Percentiles rank a stretch among this genome's conserved stretches.
These are phyloP conservation scores for Busseola fusca DNA, from an alignment of 2,888 invertebrate genomes.

Conservation along the genomic window DNA sequence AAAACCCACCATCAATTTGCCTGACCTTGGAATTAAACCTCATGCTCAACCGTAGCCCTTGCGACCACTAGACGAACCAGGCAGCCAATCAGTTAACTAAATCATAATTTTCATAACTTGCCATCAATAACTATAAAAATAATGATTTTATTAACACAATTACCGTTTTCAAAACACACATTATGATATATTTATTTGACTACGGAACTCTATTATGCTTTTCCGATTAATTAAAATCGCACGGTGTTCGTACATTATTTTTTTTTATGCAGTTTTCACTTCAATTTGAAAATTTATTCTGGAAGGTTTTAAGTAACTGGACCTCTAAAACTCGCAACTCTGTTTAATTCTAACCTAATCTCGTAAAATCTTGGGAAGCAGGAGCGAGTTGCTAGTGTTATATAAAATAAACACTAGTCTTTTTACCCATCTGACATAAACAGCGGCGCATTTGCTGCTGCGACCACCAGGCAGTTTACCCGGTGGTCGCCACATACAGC, in stretches of 20 bases:
- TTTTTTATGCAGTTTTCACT: background rate
- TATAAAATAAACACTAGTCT: constrained; percentile 16
- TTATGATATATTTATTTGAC: background rate
- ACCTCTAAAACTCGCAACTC: background rate
- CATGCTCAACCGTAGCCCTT: too few species aligned
- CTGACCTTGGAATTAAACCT: too few species aligned
- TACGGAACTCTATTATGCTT: background rate
- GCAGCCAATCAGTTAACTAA: too few species aligned
- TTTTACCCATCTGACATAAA: too few species aligned
- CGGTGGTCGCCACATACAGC: too few species aligned
- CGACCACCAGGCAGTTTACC: too few species aligned
- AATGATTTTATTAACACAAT: background rate
- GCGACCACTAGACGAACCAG: too few species aligned
- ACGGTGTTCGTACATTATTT: background rate
- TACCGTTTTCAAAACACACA: background rate
- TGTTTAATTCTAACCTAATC: background rate
- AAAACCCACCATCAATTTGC: too few species aligned
- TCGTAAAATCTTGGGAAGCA: background rate
- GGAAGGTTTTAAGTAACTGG: background rate
- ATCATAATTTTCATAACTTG: too few species aligned
- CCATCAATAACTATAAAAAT: background rate
- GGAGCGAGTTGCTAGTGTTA: background rate
- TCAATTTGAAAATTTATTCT: background rate
- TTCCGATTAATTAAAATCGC: background rate
- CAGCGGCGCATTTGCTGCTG: too few species aligned